Evolutionary conservation across 2,797 vertebrate species (phyloP).

Genomic region (Gallinago nigripennis): DNA sequence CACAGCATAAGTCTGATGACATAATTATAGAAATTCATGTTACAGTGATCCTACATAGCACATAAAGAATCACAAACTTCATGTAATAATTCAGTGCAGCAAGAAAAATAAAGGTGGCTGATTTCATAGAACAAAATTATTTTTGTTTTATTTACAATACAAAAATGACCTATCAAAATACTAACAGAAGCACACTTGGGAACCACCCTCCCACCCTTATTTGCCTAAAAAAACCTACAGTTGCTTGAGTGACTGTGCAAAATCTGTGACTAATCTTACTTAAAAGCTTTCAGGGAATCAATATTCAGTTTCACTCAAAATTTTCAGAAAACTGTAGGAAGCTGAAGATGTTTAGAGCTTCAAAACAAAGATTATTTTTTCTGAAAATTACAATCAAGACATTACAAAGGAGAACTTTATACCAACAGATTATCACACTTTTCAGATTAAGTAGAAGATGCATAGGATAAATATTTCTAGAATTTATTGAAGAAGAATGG

Average conservation of each 20-base stretch:
- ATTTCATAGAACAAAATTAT: neutral
- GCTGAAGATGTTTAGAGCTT: neutral
- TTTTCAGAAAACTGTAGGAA: neutral
- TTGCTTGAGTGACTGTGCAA: neutral
- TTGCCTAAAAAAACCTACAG: neutral
- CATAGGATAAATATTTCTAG: neutral
- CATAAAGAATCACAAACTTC: neutral
- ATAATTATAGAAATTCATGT: neutral
- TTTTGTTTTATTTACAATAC: neutral
- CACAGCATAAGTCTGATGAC: neutral
- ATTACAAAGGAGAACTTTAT: neutral
- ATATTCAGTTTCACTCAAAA: neutral
- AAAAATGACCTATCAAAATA: neutral
- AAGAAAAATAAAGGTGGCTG: neutral
- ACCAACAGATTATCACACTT: neutral
- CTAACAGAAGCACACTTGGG: neutral
- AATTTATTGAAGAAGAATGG: neutral
- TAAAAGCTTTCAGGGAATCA: neutral
- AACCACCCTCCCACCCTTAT: neutral
- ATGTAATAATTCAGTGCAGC: neutral
- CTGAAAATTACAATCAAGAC: neutral
- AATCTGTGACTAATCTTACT: neutral
- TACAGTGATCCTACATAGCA: neutral
- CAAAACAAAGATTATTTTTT: neutral
- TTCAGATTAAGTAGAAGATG: neutral